Evolutionary conservation across 2,888 invertebrate species (phyloP).

Genomic region (Deilephila elpenor): DNA sequence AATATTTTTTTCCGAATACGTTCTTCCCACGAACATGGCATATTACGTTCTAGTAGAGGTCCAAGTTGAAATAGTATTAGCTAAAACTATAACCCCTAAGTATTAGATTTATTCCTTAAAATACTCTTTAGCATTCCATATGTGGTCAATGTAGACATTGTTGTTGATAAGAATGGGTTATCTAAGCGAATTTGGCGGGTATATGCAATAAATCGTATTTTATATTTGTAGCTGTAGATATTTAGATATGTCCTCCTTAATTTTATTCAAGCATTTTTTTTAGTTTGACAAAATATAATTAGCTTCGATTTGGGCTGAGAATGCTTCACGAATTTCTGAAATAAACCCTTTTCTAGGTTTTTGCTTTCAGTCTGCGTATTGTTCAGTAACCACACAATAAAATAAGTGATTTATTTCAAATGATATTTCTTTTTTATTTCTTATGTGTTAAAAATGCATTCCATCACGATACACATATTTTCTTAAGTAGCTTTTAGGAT

Average conservation of each 20-base stretch:
- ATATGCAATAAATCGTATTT: constrained; percentile 1
- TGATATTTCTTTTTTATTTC: no score
- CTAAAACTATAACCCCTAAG: background rate
- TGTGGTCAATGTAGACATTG: background rate
- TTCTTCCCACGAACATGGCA: no score
- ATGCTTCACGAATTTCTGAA: no score
- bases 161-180: background rate
- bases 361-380: no score
- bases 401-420: no score
- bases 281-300: background rate
- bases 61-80: background rate
- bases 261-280: background rate
- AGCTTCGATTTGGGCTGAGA: background rate
- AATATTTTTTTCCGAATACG: no score
- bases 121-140: background rate
- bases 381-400: no score
- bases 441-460: no score
- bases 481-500: no score
- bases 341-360: no score
- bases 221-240: background rate
- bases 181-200: constrained; percentile 1
- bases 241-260: background rate
- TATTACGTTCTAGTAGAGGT: no score
- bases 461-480: no score
- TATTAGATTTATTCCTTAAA: background rate